A percentile compares a stretch with the other conserved stretches of the same genome.
These are phyloP conservation scores for Chaenocephalus aceratus DNA, from an alignment of 2,113 vertebrate genomes.

Conservation along the genomic window DNA sequence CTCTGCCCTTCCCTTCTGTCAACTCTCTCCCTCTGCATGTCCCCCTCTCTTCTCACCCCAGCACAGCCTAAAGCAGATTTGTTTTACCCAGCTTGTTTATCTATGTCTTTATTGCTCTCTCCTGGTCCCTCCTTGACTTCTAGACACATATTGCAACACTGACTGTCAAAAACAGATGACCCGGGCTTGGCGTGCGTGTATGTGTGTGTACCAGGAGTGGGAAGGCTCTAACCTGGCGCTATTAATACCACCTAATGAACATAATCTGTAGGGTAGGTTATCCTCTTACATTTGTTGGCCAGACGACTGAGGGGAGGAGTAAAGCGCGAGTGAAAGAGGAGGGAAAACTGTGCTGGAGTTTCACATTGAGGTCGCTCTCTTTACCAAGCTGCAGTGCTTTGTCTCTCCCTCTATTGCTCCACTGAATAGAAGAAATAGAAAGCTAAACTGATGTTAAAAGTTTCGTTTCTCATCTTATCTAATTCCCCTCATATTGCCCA, in stretches of 20 bases:
- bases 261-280: constrained; percentile 87
- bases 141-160: constrained; percentile 56
- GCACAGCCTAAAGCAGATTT: constrained; percentile 17
- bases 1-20: constrained; percentile 28
- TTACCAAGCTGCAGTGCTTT: constrained; percentile 46
- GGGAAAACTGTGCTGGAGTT: constrained; percentile 73
- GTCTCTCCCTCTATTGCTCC: constrained; percentile 17
- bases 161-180: constrained; percentile 79
- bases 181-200: constrained; percentile 37
- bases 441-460: constrained; percentile 75
- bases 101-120: constrained; percentile 27
- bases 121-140: constrained; percentile 40
- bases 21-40: background rate
- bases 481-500: constrained; percentile 50
- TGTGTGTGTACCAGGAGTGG: constrained; percentile 45
- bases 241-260: constrained; percentile 92
- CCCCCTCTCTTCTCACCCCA: constrained; percentile 21
- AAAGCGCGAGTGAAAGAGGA: constrained; percentile 60
- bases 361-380: constrained; percentile 44
- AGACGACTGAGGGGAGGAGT: constrained; percentile 64
- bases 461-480: constrained; percentile 73
- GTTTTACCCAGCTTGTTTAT: background rate
- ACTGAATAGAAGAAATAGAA: constrained; percentile 66
- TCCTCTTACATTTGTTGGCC: constrained; percentile 89
- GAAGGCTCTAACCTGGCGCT: constrained; percentile 85